These are phyloP conservation scores for Meda fulgida DNA, from an alignment of 2,797 vertebrate genomes.

Conservation along the genomic window DNA sequence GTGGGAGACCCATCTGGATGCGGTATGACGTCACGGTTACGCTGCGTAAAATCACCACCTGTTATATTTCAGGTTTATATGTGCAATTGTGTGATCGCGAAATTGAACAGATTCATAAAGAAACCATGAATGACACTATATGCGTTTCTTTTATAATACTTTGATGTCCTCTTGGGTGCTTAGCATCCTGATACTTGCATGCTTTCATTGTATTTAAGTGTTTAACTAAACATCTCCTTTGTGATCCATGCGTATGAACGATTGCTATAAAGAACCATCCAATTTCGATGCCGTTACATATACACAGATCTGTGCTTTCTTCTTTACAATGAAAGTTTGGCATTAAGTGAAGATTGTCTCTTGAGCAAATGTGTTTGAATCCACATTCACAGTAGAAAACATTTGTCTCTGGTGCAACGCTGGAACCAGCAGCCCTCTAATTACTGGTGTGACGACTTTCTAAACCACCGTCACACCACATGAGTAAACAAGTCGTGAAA, in stretches of 20 bases:
- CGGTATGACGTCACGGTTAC: not conserved
- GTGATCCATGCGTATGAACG: not conserved
- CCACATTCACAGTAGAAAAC: not conserved
- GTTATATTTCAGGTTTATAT: constrained; percentile 7
- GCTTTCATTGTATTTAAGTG: not conserved
- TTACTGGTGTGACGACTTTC: not conserved
- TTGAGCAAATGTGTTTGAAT: not conserved
- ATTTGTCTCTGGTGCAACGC: not conserved
- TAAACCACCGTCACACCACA: constrained; percentile 12
- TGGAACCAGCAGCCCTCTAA: constrained; percentile 4
- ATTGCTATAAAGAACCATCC: not conserved
- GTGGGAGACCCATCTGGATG: not conserved
- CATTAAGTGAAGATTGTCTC: not conserved
- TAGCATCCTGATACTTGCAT: not conserved
- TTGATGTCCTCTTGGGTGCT: not conserved
- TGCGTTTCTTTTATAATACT: not conserved
- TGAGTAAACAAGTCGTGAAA: not conserved
- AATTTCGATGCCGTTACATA: not conserved
- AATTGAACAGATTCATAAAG: not conserved
- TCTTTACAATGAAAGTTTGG: not conserved
- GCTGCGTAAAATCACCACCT: constrained; percentile 7
- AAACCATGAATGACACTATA: not conserved
- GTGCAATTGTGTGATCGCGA: not conserved
- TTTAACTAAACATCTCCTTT: not conserved
- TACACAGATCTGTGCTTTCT: not conserved